Percentiles rank a stretch among this genome's conserved stretches.
Conservation (phyloP, 2,888 invertebrate species). For the Acronicta leporina region DNA sequence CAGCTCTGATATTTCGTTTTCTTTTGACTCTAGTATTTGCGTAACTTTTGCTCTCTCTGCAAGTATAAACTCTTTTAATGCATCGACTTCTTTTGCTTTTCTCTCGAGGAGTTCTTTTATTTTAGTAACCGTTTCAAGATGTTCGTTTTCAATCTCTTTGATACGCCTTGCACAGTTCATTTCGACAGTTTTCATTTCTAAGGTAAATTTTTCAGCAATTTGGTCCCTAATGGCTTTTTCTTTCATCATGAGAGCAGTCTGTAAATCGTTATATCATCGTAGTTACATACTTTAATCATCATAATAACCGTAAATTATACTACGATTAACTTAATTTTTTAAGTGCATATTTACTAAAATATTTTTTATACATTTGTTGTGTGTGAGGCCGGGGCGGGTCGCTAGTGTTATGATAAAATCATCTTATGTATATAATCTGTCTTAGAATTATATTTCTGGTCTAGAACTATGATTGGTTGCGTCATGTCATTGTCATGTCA, state of each 20-base stretch:
- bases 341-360: no score
- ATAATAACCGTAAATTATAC: no score
- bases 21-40: constrained; percentile 85
- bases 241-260: constrained; percentile 87
- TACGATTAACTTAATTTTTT: not conserved
- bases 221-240: constrained; percentile 91
- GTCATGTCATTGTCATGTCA: no score
- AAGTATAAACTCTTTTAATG: constrained; percentile 85
- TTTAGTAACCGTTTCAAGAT: constrained; percentile 79
- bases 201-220: constrained; percentile 90
- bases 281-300: no score
- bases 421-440: no score
- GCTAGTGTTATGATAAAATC: no score
- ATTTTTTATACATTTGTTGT: no score
- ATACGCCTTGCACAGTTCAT: constrained; percentile 85
- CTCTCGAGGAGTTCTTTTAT: constrained; percentile 84
- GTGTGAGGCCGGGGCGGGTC: no score
- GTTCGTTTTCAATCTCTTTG: constrained; percentile 86
- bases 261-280: constrained; percentile 51
- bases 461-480: no score
- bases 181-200: constrained; percentile 90
- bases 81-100: constrained; percentile 87
- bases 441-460: no score
- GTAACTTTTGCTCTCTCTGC: constrained; percentile 86
- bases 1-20: constrained; percentile 83